phyloP scores from a whole-genome alignment of 2,797 vertebrate genomes.

The Gallirallus australis region DNA sequence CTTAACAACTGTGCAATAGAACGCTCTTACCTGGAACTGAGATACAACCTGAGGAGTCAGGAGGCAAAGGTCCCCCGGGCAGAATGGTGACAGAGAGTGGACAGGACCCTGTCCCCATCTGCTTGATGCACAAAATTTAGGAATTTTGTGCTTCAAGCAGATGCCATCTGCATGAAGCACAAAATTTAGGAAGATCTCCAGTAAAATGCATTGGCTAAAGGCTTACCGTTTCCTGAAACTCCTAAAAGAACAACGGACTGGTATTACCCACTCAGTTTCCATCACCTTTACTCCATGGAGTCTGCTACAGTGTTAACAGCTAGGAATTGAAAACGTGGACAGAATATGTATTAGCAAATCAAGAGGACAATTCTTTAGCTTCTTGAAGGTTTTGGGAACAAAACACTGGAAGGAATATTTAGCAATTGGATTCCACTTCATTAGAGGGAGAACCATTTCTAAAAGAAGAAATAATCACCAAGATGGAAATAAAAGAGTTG shows the following conservation, averaged over 20 bases:
- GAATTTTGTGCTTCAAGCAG: neutral
- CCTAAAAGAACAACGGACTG: neutral
- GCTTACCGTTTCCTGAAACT: neutral
- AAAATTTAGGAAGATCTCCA: neutral
- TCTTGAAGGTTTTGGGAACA: neutral
- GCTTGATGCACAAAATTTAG: neutral
- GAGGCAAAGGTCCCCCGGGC: accelerated
- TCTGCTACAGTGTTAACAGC: neutral
- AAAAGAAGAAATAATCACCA: conserved; percentile 17
- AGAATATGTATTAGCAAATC: neutral
- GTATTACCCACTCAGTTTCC: neutral
- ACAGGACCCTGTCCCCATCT: neutral
- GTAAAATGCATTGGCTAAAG: neutral
- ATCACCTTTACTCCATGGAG: accelerated
- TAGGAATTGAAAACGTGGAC: neutral
- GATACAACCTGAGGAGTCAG: neutral
- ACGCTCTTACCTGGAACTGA: neutral
- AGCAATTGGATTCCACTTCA: conserved; percentile 21
- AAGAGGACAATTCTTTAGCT: neutral
- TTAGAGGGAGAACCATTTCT: neutral
- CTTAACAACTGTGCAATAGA: neutral
- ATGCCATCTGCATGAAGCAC: neutral
- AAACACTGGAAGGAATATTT: neutral
- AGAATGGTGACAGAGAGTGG: accelerated
- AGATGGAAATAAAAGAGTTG: neutral